Evolutionary conservation across 2,797 vertebrate genomes (phyloP).

Genomic region (Anas flavirostris): DNA sequence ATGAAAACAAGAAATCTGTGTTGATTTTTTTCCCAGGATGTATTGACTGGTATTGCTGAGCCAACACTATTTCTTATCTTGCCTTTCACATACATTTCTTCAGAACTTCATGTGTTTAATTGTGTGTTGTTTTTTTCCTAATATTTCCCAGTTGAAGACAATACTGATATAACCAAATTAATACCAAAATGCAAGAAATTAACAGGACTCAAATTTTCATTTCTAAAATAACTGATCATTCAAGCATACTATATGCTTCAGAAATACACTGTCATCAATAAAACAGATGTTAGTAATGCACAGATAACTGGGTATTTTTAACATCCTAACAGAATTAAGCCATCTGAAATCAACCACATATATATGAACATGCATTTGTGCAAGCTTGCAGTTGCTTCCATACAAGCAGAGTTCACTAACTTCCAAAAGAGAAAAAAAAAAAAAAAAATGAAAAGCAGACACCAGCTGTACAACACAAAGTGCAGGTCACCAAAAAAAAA

Average conservation of each 20-base stretch:
- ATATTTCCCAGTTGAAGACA: neutral
- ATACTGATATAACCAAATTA: neutral
- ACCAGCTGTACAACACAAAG: neutral
- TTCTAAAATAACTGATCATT: neutral
- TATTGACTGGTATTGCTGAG: neutral
- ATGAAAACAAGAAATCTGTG: neutral
- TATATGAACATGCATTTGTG: neutral
- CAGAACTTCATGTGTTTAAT: neutral
- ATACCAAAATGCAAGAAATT: neutral
- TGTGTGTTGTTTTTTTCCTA: neutral
- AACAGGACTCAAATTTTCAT: neutral
- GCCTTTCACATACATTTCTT: neutral
- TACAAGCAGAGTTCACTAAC: neutral
- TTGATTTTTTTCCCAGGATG: neutral
- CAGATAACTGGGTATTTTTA: neutral
- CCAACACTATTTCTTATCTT: neutral
- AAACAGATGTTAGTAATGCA: neutral
- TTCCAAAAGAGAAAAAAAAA: neutral
- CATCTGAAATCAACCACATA: neutral
- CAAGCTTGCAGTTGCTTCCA: neutral
- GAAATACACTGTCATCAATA: neutral
- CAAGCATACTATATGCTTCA: neutral
- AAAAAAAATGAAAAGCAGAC: rapidly evolving
- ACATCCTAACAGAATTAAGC: neutral
- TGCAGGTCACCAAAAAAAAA: neutral